Conservation (phyloP, 2,888 invertebrate species). For the Dynastes maya region DNA sequence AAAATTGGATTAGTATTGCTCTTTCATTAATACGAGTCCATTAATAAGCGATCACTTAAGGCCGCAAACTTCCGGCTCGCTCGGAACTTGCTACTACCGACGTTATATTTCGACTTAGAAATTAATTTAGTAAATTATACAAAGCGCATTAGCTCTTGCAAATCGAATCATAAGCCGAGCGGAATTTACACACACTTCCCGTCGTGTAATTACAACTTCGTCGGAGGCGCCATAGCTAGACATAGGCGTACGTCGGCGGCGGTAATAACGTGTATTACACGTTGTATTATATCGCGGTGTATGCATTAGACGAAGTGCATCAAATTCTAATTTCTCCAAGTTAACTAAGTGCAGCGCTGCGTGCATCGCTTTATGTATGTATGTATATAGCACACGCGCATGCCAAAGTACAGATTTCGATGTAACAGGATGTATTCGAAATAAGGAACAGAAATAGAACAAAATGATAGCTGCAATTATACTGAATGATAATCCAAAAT, state of each 20-base stretch:
- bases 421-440: no score
- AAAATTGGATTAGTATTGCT: no score
- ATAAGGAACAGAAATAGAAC: no score
- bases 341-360: slow-evolving; percentile 30
- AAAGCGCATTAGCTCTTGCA: slow-evolving; percentile 23
- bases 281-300: not conserved
- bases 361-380: slow-evolving; percentile 13
- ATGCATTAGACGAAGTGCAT: slow-evolving; percentile 1
- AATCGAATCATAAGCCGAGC: slow-evolving; percentile 31
- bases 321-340: slow-evolving; percentile 21
- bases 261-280: slow-evolving; percentile 16
- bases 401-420: no score
- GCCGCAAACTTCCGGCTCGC: no score
- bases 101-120: slow-evolving; percentile 1
- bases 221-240: not conserved
- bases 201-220: slow-evolving; percentile 22
- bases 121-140: slow-evolving; percentile 27
- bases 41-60: no score
- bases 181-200: slow-evolving; percentile 6
- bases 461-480: no score
- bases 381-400: not conserved
- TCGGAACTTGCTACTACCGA: no score
- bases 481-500: no score
- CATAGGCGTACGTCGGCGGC: not conserved
- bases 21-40: no score